Evolutionary conservation across 1,140 invertebrate genomes (phyloP), one percentile per base, ranked within the genome.

Genomic region (Muscidifurax raptorellus): DNA sequence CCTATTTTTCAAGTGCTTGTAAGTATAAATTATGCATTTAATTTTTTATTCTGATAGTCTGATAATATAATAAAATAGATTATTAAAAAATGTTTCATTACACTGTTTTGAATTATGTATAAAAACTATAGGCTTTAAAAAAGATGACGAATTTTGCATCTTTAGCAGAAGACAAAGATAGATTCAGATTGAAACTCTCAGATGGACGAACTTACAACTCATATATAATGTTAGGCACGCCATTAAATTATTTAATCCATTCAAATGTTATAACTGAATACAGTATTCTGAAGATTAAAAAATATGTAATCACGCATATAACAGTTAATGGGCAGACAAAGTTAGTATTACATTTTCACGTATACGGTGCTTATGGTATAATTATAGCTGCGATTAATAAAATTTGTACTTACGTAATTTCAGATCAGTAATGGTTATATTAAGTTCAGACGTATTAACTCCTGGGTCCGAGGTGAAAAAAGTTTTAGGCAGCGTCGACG

Each of bases 201-300:
- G 71, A 74, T 74, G 71, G 71, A 30, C 12, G 30, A 74, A 74
- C 71, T n/a, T n/a, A n/a, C 12, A 30, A 36, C 30, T 36, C 71
- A 22, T 36, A 6, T n/a, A 18, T 74, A 22, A 74, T 74, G 22
- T 40, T 74, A 40, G 28, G 18, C 9, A 10, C 71, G 1, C 27
- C 28, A 2, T 32, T 74, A 10, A 74, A 74, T n/a, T n/a, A n/a
- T 6, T 74, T 36, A 18, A 18, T 74, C 7, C 18, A 74, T 22
- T 30, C 28, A n/a, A 36, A 36, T 32, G 12, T 36, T 36, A 22
- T 74, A n/a, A 36, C 28, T 0, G 28, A 36, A 9, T 74, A 22
- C 18, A 74, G 28, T 18, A 40, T 40, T 32, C 10, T 74, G 22
- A 27, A 74, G 32, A 74, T 74, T 18, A 74, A 74, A n/a, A 36